Evolutionary conservation across 1,140 invertebrate species (phyloP), one percentile per base, ranked within the genome.

Genomic region (Watersipora subatra): DNA sequence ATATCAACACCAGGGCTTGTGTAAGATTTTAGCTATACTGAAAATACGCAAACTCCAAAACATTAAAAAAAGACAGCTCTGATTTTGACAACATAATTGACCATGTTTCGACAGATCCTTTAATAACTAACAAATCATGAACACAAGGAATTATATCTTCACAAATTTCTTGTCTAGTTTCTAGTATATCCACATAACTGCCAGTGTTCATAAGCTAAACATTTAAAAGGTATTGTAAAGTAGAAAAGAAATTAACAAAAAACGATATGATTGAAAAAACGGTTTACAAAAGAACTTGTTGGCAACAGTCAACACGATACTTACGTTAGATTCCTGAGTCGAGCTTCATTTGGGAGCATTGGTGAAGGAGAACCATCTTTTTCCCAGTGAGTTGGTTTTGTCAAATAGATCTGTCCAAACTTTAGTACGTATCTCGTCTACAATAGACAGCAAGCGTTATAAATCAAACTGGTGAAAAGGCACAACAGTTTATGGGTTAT

Each of bases 321-420:
- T 72, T 75, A 82, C 72, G 84, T 83, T 0, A 84, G 69, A 78
- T 84, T 84, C 68, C 83, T 69, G 17, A 85, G 72, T 66, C 93
- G 84, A 19, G 93, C 95, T 83, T 98, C 95, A 79, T 99, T 99
- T 15, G 95, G 95, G 94, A 98, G 97, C 93, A 99, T 96, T 65
- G 93, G 92, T 67, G 90, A 92, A 27, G 93, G 93, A 0, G 93
- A 92, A 77, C 95, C 95, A 84, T 99, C 95, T 83, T 97, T 98
- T 80, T 98, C 95, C 95, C 95, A 98, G 85, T 98, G 96, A 12
- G 95, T 99, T 2, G 95, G 95, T 80, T 97, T 98, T 0, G 94
- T 97, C 28, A 99, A 77, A 78, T 98, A 99, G 76, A 99, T 98
- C 80, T 99, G 95, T 77, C 97, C 95, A 83, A 99, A 99, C 80